Evolutionary conservation across 2,797 vertebrate species (phyloP).

Genomic region (Cheirogaleus major): DNA sequence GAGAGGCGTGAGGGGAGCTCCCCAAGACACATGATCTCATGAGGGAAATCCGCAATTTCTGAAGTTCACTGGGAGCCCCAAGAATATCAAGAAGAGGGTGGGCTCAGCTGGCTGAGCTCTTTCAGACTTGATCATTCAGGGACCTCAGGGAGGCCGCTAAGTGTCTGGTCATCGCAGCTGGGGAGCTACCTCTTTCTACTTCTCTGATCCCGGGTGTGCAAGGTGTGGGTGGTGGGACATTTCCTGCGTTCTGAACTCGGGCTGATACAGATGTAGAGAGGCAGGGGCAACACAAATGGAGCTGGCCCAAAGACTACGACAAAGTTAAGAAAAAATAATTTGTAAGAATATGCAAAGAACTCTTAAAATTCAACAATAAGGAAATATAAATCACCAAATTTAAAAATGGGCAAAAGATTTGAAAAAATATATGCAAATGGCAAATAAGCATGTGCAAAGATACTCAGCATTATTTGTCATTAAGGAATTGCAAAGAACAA

Average conservation of each 20-base stretch:
- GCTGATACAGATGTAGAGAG: not conserved
- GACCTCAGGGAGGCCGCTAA: not conserved
- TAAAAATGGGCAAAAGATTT: not conserved
- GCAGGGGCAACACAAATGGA: not conserved
- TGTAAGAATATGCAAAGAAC: not conserved
- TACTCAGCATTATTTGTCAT: not conserved
- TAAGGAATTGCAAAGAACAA: not conserved
- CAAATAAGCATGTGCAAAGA: not conserved
- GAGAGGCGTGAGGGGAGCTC: too few species aligned
- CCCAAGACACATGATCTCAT: too few species aligned
- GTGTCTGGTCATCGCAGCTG: not conserved
- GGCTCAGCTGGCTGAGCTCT: not conserved
- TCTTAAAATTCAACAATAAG: not conserved
- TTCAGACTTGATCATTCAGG: not conserved
- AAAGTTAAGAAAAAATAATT: not conserved
- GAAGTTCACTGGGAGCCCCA: accelerated
- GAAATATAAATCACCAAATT: not conserved
- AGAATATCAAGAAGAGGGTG: not conserved
- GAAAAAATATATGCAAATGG: not conserved
- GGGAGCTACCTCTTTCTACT: not conserved
- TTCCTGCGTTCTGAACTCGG: not conserved
- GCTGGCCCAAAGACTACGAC: not conserved
- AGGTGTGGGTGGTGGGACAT: not conserved
- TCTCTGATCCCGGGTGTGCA: not conserved
- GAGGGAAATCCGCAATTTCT: not conserved